These are phyloP conservation scores for Timema podura DNA, from an alignment of 2,888 invertebrate genomes.

Conservation along the genomic window DNA sequence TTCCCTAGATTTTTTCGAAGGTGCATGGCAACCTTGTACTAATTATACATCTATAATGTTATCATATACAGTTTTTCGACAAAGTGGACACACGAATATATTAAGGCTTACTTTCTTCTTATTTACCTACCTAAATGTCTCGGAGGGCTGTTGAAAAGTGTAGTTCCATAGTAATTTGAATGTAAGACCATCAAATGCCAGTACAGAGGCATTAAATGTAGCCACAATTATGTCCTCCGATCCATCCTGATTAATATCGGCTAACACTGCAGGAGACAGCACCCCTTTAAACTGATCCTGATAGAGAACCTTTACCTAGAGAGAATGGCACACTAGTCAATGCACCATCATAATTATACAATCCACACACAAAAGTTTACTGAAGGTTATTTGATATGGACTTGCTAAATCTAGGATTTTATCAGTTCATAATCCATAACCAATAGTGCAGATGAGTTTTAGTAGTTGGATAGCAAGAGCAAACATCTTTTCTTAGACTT, in stretches of 20 bases:
- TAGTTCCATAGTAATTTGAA: slow-evolving; percentile 69
- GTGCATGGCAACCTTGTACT: too few relatives aligned
- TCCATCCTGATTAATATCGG: slow-evolving; percentile 68
- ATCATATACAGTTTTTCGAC: background rate
- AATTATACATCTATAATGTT: background rate
- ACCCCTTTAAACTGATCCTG: slow-evolving; percentile 61
- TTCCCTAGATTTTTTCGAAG: too few relatives aligned
- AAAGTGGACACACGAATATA: background rate
- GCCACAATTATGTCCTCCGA: slow-evolving; percentile 68
- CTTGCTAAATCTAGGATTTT: too few relatives aligned
- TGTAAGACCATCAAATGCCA: slow-evolving; percentile 66
- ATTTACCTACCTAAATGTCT: slow-evolving; percentile 55
- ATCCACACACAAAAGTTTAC: too few relatives aligned
- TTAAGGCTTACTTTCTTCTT: slow-evolving; percentile 8
- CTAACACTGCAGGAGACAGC: slow-evolving; percentile 61
- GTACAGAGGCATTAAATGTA: slow-evolving; percentile 65
- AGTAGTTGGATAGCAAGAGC: too few relatives aligned
- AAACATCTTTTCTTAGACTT: too few relatives aligned
- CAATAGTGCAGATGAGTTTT: too few relatives aligned
- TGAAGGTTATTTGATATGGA: too few relatives aligned
- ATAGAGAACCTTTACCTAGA: slow-evolving; percentile 52
- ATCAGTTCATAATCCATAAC: too few relatives aligned
- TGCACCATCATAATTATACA: too few relatives aligned
- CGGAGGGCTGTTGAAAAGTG: slow-evolving; percentile 56
- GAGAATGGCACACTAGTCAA: background rate